Base-by-base conservation (phyloP, 2,888 invertebrate genomes). In the Lycaena phlaeas region DNA sequence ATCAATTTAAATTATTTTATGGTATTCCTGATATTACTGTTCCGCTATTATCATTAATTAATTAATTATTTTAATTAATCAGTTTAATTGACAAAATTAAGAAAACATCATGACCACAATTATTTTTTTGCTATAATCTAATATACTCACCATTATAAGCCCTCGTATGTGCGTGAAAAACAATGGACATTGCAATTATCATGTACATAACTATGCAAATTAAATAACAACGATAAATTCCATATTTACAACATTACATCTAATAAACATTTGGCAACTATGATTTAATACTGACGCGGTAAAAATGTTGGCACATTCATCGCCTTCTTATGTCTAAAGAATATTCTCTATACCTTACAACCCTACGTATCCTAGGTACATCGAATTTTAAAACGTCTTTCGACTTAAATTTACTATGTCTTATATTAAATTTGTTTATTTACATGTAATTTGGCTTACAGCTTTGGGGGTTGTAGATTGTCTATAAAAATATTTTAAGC, bases 231-330 rank as follows among this genome's bases (percentile, higher is more conserved):
- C 51, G 41, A 18, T 42, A 40, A 55, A 54, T 57, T 60, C 56
- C 65, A 71, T 81, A 79, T 79, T 65, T 82, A 82, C 79, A 82
- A 70, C 70, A 63, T 68, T 72, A 61, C 65, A 29, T 30, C 14
- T 30, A 40, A n/a, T 15, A 30, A 40, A 29, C 67, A 71, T 61
- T 81, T 81, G 81, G 79, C 79, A 76, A 75, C 78, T 82, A 81
- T 74, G 53, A 58, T 62, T 77, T 73, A 84, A 85, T 85, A 85
- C 84, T 85, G 85, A 78, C 73, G 72, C 77, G 85, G 84, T 85
- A 85, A 85, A 85, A 85, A 84, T 77, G 79, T 81, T 85, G 84
- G 85, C 85, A 85, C 82, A 67, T 63, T 69, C n/a, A n/a, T 72
- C 52, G 76, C 79, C 78, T 61, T 46, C 66, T 74, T 71, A 69